Base-by-base conservation (phyloP, 2,113 vertebrate species). In the Engystomops pustulosus region DNA sequence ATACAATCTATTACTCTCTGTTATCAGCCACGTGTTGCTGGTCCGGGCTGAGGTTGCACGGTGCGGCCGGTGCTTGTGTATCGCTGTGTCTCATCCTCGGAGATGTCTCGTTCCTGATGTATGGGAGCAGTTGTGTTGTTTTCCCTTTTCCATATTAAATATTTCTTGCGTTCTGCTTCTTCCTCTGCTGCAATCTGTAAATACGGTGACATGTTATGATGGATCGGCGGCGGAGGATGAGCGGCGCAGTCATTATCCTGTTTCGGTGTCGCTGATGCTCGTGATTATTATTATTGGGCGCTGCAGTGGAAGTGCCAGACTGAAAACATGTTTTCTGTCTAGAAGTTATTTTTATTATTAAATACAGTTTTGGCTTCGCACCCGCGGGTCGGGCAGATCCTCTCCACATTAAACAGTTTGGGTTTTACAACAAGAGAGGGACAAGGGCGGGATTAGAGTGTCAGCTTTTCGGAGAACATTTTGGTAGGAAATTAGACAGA, bases 151-250 rank as follows among this genome's bases (percentile, higher is more conserved):
- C 34, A 78, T 60, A 60, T 60, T 78, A 60, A 78, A 78, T 78
- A 78, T 78, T 78, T 78, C 51, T 58, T 55, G 2, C 30, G 4
- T 55, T 36, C 38, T n/a, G 41, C 69, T 27, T 71, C 69, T 72
- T 27, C 41, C 70, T 3, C 41, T 72, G 41, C 70, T 71, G 70
- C 41, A 15, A 27, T 36, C 75, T 58, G 75, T 78, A 78, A 78
- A 78, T 78, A 78, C 34, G 18, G 75, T 78, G 75, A 60, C 75
- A 77, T 77, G 75, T 78, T 78, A 58, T 78, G 75, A 77, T 55
- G 51, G 32, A 36, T 77, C 32, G 74, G 71, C 44, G 71, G 71
- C 44, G 45, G 71, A 49, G 41, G 25, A 11, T 17, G 60, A 27
- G 45, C 45, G 44, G 25, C 18, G 27, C 74, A 51, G 20, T 53